Evolutionary conservation across 23 tunicate genomes (phyloP), one percentile per base, ranked within the genome.

Genomic region (Halocynthia roretzi): DNA sequence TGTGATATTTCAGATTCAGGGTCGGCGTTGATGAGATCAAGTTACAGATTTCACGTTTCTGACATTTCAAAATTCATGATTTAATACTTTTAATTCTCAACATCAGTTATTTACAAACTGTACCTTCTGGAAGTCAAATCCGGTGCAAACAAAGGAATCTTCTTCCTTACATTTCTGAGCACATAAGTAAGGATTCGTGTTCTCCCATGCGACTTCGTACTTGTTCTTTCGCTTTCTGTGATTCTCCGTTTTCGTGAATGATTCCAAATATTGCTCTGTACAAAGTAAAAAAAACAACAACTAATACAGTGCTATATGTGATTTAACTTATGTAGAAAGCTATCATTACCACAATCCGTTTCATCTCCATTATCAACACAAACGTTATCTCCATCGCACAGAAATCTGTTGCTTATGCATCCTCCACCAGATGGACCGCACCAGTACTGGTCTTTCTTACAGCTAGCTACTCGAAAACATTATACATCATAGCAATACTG

Each of bases 111-210:
- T 11, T 10, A 5, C 22, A 65, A 65, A 65, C 31, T 11, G 7
- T 53, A 88, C 95, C 82, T 88, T 88, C 31, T 88, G 54, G 78
- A 81, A 91, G 67, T 85, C 85, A 76, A 91, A 91, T 54, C 87
- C 56, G 10, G 62, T 72, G 71, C 97, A 91, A 6, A 65, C 65
- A 78, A 85, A 91, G 53, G 51, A 8, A 50, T 49, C 75, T 77
- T 85, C 87, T 64, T 81, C 85, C 52, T 84, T 57, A 57, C 97
- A 91, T 67, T 81, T 85, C 74, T 85, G 83, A 21, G 97, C 97
- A 72, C 97, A 91, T 54, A 63, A 8, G 66, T 81, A 85, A 6
- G 97, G 81, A 51, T 86, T 67, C 54, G 78, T 72, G 49, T 81
- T 72, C 23, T 77, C 53, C 97, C 97, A 91, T 7, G 84, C 90